phyloP scores from a whole-genome alignment of 2,797 vertebrate species.

The Dallia pectoralis region DNA sequence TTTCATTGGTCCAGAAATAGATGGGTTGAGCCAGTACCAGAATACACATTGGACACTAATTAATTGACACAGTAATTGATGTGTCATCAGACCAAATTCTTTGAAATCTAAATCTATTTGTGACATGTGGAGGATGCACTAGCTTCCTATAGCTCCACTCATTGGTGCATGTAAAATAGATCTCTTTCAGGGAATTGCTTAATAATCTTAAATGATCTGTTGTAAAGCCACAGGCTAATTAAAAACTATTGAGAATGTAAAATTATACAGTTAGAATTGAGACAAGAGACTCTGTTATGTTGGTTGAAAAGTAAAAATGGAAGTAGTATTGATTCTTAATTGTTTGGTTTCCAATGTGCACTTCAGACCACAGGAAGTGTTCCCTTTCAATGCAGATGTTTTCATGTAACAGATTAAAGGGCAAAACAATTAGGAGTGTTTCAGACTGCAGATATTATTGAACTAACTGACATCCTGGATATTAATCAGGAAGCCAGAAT shows the following conservation, averaged over 20 bases:
- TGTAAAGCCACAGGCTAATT: conserved; percentile 49
- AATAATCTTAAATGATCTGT: conserved; percentile 43
- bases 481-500: conserved; percentile 9
- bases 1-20: too few relatives aligned
- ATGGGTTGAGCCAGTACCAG: not conserved
- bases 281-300: conserved; percentile 46
- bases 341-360: conserved; percentile 31
- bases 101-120: not conserved
- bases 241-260: conserved; percentile 44
- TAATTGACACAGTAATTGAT: too few relatives aligned
- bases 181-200: conserved; percentile 30
- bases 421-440: not conserved
- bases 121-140: not conserved
- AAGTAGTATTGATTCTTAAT: conserved; percentile 34
- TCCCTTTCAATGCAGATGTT: conserved; percentile 20
- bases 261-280: conserved; percentile 41
- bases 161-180: conserved; percentile 50
- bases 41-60: too few relatives aligned
- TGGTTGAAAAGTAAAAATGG: conserved; percentile 48
- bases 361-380: not conserved
- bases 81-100: too few relatives aligned
- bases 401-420: not conserved
- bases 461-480: not conserved
- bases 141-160: conserved; percentile 23
- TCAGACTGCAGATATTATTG: not conserved